These are phyloP conservation scores for Agapetus fuscipes DNA, from an alignment of 2,888 invertebrate genomes.

Conservation along the genomic window DNA sequence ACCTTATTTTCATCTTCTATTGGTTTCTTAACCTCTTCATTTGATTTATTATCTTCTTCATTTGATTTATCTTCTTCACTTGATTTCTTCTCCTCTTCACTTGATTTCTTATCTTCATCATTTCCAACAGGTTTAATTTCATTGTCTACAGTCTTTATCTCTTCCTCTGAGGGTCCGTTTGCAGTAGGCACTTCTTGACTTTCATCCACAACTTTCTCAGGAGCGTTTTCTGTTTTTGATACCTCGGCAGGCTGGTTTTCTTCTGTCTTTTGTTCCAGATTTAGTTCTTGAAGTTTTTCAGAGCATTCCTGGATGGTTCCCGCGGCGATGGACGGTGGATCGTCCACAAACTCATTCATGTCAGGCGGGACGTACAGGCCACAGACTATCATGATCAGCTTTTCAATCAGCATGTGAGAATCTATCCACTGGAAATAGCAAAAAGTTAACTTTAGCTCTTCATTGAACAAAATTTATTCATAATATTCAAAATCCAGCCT, in stretches of 20 bases:
- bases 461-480: constrained; percentile 22
- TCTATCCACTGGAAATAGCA: constrained; percentile 72
- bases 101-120: background rate
- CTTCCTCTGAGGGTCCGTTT: background rate
- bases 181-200: background rate
- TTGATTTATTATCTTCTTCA: background rate
- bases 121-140: background rate
- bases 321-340: background rate
- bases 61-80: background rate
- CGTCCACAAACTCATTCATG: background rate
- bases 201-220: background rate
- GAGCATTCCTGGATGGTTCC: background rate
- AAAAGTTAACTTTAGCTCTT: too few species aligned
- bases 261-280: background rate
- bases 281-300: background rate
- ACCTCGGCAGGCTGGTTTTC: background rate
- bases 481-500: constrained; percentile 5
- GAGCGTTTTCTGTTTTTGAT: background rate
- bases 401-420: constrained; percentile 77
- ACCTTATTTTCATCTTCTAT: background rate
- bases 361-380: constrained; percentile 25
- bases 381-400: constrained; percentile 54
- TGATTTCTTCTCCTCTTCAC: background rate
- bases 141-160: background rate
- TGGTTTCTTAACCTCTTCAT: background rate